phyloP scores from a whole-genome alignment of 2,888 invertebrate genomes.

The Acanthosepion pharaonis region DNA sequence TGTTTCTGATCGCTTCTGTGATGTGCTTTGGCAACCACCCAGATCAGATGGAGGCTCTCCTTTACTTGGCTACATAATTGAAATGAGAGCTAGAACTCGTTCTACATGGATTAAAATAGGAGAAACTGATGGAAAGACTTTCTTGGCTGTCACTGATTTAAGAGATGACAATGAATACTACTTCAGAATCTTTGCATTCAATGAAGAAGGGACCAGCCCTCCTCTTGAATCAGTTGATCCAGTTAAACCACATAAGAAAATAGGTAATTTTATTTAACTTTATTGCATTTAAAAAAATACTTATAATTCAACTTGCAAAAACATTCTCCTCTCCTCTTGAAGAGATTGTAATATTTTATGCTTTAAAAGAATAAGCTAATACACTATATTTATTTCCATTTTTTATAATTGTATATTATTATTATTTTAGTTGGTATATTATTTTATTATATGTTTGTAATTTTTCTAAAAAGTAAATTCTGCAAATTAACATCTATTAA shows the following conservation, averaged over 20 bases:
- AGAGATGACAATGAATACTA: constrained; percentile 85
- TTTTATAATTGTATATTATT: no score
- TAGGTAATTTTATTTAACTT: neutral
- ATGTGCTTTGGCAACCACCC: constrained; percentile 64
- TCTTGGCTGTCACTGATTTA: constrained; percentile 49
- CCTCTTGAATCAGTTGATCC: constrained; percentile 50
- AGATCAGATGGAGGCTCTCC: constrained; percentile 66
- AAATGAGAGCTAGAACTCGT: constrained; percentile 78
- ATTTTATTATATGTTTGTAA: no score
- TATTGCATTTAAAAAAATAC: no score
- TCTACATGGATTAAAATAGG: constrained; percentile 50
- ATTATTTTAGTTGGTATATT: no score
- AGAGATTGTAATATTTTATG: no score
- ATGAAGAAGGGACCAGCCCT: constrained; percentile 84
- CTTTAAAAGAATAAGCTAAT: no score
- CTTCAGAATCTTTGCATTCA: constrained; percentile 89
- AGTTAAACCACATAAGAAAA: constrained; percentile 51
- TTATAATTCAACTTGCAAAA: no score
- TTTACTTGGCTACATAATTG: constrained; percentile 63
- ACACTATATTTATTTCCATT: no score
- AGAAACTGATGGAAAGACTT: constrained; percentile 50
- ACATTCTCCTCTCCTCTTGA: no score
- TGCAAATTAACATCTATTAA: no score
- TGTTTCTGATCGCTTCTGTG: constrained; percentile 58
- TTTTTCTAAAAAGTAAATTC: no score